Conservation (phyloP, 2,797 vertebrate genomes). For the Helarctos malayanus region DNA sequence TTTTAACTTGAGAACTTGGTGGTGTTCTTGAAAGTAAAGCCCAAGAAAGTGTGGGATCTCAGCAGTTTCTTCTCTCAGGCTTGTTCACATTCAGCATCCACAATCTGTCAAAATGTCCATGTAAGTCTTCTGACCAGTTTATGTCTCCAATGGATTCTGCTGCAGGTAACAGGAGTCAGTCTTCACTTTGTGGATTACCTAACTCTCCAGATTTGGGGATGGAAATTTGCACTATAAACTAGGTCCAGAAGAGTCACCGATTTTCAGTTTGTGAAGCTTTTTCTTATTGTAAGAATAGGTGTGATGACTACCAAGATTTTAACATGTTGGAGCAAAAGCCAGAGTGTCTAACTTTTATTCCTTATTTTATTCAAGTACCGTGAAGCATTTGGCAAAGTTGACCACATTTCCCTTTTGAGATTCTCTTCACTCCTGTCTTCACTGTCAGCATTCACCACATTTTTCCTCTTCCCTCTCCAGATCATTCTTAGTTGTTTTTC, state of each 20-base stretch:
- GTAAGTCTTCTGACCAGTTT: not conserved
- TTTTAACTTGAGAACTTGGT: not conserved
- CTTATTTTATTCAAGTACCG: not conserved
- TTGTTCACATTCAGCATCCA: not conserved
- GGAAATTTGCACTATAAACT: not conserved
- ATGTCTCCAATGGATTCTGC: not conserved
- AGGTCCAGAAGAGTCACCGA: not conserved
- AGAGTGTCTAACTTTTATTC: not conserved
- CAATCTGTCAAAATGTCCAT: not conserved
- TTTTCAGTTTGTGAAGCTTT: not conserved
- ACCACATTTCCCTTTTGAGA: not conserved
- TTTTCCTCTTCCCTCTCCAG: not conserved
- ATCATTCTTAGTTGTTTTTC: not conserved
- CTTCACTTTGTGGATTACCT: not conserved
- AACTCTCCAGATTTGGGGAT: not conserved
- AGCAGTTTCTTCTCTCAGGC: not conserved
- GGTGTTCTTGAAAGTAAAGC: not conserved
- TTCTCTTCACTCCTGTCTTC: not conserved
- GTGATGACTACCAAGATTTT: not conserved
- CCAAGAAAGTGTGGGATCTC: not conserved
- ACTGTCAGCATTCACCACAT: not conserved
- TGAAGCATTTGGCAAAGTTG: not conserved
- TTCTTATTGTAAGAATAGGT: not conserved
- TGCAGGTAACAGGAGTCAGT: not conserved
- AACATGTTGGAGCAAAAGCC: not conserved